Evolutionary conservation across 1,140 invertebrate species (phyloP).

Genomic region (Platorchestia sp.): DNA sequence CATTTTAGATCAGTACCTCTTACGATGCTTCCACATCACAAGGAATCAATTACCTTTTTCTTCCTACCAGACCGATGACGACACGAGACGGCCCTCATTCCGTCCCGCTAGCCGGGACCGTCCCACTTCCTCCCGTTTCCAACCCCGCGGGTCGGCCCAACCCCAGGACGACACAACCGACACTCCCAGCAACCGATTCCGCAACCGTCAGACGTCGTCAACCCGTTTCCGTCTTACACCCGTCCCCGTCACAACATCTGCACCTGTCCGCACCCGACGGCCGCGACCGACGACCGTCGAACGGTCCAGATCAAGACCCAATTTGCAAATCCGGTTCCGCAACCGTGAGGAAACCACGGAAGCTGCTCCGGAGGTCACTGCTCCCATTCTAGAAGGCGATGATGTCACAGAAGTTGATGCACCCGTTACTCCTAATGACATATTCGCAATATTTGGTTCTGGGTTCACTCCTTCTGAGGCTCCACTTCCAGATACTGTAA

Average conservation of each 20-base stretch:
- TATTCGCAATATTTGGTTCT: not conserved
- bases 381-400: not conserved
- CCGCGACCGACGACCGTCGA: not conserved
- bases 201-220: not conserved
- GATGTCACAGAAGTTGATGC: not conserved
- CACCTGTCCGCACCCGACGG: not conserved
- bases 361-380: not conserved
- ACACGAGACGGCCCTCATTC: not conserved
- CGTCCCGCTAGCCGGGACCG: slow-evolving; percentile 8
- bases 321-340: not conserved
- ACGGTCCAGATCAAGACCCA: not conserved
- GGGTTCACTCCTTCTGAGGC: not conserved
- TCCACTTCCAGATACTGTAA: not conserved
- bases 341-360: slow-evolving; percentile 28
- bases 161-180: not conserved
- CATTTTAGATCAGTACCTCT: too few species aligned
- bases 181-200: not conserved
- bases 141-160: not conserved
- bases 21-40: too few species aligned
- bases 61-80: not conserved
- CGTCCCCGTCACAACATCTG: not conserved
- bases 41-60: not conserved
- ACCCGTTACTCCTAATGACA: not conserved
- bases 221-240: slow-evolving; percentile 42
- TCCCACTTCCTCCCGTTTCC: not conserved